Percentiles rank a stretch among this genome's conserved stretches.
These are phyloP conservation scores for Nettapus auritus DNA, from an alignment of 2,113 vertebrate genomes.

Conservation along the genomic window DNA sequence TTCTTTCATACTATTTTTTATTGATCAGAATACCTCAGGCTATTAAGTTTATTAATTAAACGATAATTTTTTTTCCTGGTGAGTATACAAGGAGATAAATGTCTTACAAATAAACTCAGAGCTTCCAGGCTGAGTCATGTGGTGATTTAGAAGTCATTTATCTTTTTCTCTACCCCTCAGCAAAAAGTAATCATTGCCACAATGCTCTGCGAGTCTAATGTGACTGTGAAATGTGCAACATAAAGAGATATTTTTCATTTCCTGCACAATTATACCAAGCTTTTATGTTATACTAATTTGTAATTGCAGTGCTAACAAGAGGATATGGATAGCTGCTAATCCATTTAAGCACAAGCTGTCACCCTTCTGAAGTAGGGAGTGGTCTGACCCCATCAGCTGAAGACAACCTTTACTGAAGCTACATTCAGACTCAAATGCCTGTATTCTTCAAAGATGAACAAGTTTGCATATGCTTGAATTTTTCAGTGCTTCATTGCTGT, in stretches of 20 bases:
- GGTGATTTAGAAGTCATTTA: slow-evolving; percentile 72
- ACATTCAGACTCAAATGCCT: neutral
- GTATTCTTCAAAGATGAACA: neutral
- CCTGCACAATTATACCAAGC: slow-evolving; percentile 44
- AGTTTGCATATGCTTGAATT: neutral
- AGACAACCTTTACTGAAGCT: neutral
- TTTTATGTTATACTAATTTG: slow-evolving; percentile 59
- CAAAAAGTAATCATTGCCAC: slow-evolving; percentile 57
- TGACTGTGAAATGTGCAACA: slow-evolving; percentile 44
- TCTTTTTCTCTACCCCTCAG: slow-evolving; percentile 60
- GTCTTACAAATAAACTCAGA: slow-evolving; percentile 74
- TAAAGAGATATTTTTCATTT: slow-evolving; percentile 55
- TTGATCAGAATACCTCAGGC: slow-evolving; percentile 69
- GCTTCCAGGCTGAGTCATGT: slow-evolving; percentile 47
- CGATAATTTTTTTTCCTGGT: slow-evolving; percentile 61
- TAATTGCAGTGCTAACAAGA: slow-evolving; percentile 62
- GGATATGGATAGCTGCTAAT: slow-evolving; percentile 41
- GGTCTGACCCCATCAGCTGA: neutral
- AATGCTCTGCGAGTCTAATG: slow-evolving; percentile 47
- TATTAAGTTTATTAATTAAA: slow-evolving; percentile 81
- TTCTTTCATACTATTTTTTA: slow-evolving; percentile 58
- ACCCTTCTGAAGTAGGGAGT: neutral
- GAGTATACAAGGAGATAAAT: slow-evolving; percentile 72
- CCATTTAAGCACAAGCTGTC: slow-evolving; percentile 25
- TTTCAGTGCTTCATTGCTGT: neutral